phyloP scores from a whole-genome alignment of 2,888 invertebrate species.

The Molorchus minor region DNA sequence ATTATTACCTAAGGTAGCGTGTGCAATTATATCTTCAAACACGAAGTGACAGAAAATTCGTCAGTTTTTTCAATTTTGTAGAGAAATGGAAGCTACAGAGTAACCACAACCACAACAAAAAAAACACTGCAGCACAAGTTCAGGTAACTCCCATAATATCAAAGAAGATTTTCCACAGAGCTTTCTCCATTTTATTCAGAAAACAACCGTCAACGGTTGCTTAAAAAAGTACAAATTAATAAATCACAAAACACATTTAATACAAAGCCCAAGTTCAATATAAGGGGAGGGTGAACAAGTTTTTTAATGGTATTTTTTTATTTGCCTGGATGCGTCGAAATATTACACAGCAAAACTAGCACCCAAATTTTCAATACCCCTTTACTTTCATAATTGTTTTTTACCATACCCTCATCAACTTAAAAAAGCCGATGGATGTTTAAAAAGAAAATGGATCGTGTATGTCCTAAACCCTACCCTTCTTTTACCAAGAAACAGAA shows the following conservation, averaged over 20 bases:
- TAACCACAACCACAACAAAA: background rate
- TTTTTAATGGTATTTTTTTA: too few species aligned
- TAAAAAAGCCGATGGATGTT: too few species aligned
- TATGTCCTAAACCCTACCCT: too few species aligned
- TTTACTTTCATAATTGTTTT: too few species aligned
- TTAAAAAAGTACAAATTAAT: background rate
- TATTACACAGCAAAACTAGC: too few species aligned
- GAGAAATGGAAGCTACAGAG: background rate
- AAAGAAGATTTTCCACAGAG: background rate
- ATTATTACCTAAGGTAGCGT: constrained; percentile 29
- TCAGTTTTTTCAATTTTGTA: constrained; percentile 32
- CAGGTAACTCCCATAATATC: background rate
- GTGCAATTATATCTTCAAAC: constrained; percentile 36
- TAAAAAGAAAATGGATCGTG: too few species aligned
- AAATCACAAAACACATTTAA: background rate
- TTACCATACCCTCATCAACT: too few species aligned
- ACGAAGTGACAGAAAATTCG: constrained; percentile 33
- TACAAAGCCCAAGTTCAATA: background rate
- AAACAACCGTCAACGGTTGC: background rate
- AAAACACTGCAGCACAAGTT: background rate
- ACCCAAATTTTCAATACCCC: too few species aligned
- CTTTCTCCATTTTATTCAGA: background rate
- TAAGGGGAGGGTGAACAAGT: background rate
- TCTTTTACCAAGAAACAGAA: too few species aligned
- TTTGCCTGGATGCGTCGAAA: too few species aligned